Percentiles rank a stretch among this genome's conserved stretches.
Conservation (phyloP, 1,140 invertebrate species). For the Gryllus bimaculatus region DNA sequence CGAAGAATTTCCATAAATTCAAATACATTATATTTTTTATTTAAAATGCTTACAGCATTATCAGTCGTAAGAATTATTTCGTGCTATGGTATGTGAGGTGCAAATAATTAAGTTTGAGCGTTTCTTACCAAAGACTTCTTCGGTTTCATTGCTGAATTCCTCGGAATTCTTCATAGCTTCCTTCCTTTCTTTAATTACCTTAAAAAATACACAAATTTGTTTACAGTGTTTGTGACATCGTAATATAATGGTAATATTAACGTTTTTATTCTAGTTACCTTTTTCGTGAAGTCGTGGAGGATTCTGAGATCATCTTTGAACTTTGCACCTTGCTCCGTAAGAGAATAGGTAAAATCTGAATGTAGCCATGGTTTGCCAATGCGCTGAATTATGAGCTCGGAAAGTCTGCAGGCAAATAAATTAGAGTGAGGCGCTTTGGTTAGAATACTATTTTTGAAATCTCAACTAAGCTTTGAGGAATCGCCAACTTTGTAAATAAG, state of each 20-base stretch:
- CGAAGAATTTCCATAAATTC: too few relatives aligned
- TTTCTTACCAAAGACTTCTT: background rate
- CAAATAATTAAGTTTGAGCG: too few relatives aligned
- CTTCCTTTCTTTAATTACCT: slow-evolving; percentile 37
- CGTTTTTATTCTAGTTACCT: background rate
- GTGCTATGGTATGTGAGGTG: too few relatives aligned
- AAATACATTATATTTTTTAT: too few relatives aligned
- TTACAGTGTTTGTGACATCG: background rate
- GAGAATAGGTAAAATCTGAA: background rate
- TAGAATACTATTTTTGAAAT: too few relatives aligned
- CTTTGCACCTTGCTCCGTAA: background rate
- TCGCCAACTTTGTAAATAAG: too few relatives aligned
- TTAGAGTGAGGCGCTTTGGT: too few relatives aligned
- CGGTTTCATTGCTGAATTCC: slow-evolving; percentile 21
- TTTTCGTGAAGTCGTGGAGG: background rate
- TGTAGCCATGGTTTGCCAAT: background rate
- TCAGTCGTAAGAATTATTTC: too few relatives aligned
- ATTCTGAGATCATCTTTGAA: background rate
- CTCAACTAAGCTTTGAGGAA: too few relatives aligned
- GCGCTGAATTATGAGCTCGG: background rate
- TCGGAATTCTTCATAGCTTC: slow-evolving; percentile 23
- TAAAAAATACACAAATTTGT: background rate
- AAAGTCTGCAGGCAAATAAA: background rate
- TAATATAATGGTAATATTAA: background rate
- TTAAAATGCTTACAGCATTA: too few relatives aligned